Evolutionary conservation across 1,140 invertebrate genomes (phyloP), one percentile per base, ranked within the genome.

Genomic region (Aradophagus sp.): DNA sequence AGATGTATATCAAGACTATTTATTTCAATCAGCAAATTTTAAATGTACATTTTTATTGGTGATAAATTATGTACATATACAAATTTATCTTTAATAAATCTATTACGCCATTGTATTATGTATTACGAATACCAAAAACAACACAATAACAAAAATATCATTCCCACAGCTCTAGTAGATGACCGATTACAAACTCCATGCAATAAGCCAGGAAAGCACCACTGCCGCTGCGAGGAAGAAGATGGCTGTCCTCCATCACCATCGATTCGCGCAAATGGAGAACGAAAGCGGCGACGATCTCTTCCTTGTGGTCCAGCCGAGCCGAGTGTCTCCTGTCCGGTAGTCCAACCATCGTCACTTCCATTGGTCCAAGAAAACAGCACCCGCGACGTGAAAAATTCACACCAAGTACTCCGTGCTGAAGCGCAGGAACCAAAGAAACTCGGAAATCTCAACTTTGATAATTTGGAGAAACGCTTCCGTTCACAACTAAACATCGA

Each of bases 121-220:
- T 5, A 23, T 23, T n/a, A n/a, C n/a, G n/a, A n/a, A n/a, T n/a
- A n/a, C n/a, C n/a, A n/a, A n/a, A n/a, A n/a, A n/a, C n/a, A n/a
- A n/a, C n/a, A n/a, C n/a, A n/a, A n/a, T n/a, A n/a, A n/a, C n/a
- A n/a, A n/a, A n/a, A n/a, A n/a, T n/a, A n/a, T n/a, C n/a, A 23
- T 23, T 4, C 8, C 8, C 8, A n/a, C 56, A 80, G 78, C 83
- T 26, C 69, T 92, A 20, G 81, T 91, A 16, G 91, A 92, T 75
- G 91, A 93, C 68, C 86, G 91, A 45, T 89, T 93, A 86, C 87
- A 90, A 58, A 90, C 89, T 2, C 86, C 87, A 1, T 93, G 91
- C 81, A 89, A 89, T 47, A 87, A 90, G 63, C 90, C 89, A 29
- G 91, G 91, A 0, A 93, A 93, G 74, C 90, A 92, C 67, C 88